A percentile compares a stretch with the other conserved stretches of the same genome.
Evolutionary conservation across 1,140 invertebrate species (phyloP).

Genomic region (Bemisia tabaci): DNA sequence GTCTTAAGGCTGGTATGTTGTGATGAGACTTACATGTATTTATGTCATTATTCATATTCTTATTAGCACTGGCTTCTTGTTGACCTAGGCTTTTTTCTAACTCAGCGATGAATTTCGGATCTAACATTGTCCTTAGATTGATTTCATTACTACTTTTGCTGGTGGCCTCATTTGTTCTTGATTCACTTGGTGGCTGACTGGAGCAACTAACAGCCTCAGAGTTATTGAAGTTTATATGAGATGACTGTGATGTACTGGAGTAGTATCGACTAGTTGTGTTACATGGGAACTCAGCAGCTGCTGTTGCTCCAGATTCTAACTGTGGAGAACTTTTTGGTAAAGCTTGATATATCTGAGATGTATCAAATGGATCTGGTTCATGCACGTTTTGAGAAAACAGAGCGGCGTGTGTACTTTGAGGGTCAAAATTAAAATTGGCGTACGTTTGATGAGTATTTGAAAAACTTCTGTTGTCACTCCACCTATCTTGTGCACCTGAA

Average conservation of each 20-base stretch:
- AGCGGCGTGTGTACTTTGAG: constrained; percentile 22
- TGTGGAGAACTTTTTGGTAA: constrained; percentile 2
- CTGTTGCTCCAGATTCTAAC: not conserved
- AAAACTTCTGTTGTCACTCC: not conserved
- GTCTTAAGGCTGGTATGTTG: constrained; percentile 31
- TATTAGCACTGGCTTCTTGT: constrained; percentile 37
- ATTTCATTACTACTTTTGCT: not conserved
- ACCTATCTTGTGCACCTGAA: not conserved
- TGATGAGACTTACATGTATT: constrained; percentile 27
- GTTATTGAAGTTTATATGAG: not conserved
- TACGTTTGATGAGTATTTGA: constrained; percentile 28
- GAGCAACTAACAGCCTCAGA: not conserved
- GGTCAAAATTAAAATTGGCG: constrained; percentile 28
- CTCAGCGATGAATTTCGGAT: constrained; percentile 42
- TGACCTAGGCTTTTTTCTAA: constrained; percentile 43
- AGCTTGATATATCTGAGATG: constrained; percentile 25
- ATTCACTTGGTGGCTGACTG: not conserved
- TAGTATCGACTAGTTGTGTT: not conserved
- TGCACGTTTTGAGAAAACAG: constrained; percentile 9
- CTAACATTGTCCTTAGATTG: constrained; percentile 28
- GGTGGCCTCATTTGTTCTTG: too few relatives aligned
- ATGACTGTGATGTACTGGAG: not conserved
- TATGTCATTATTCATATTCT: constrained; percentile 20
- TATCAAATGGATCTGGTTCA: constrained; percentile 45
- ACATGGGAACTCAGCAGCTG: not conserved